Base-by-base conservation (phyloP, 2,797 vertebrate genomes). In the Epinephelus awoara region DNA sequence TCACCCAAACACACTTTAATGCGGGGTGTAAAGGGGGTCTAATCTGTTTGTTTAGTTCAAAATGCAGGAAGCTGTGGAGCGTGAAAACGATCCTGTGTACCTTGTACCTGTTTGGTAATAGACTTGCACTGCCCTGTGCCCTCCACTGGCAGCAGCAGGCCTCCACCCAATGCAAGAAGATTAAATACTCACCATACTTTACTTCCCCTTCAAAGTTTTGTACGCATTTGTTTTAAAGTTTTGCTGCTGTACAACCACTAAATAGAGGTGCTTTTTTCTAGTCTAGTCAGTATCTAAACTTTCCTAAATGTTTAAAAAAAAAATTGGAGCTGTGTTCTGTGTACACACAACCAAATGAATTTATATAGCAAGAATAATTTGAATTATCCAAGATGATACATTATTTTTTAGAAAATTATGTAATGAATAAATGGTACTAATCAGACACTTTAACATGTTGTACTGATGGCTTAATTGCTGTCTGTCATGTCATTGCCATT, bases 1-100 rank as follows among this genome's bases (percentile, higher is more conserved):
- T 42, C 40, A 42, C 40, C 40, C 40, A 42, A 42, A 42, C 40
- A 12, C 40, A 10, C 3, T 42, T 42, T 42, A 42, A 42, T 42
- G 9, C 9, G 12, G 9, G 40, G 40, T 42, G 40, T 42, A 42
- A 42, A 42, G 40, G 9, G 38, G 11, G 18, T 18, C 49, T 57
- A 21, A 76, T 78, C 18, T 51, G 17, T 66, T 62, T 42, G 42
- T 69, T 72, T 25, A 49, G 46, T 72, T 62, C 47, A 72, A 66
- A 83, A 76, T 67, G 63, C 62, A 61, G 58, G 51, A 85, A 42
- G 72, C 88, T 52, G 15, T 63, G 40, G 57, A 83, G 85, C 80
- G 87, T 91, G 85, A 93, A 29, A 90, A 93, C 88, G 38, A 83
- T 78, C 79, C 25, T 49, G 47, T 88, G 82, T 72, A 75, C 74